phyloP scores from a whole-genome alignment of 2,797 vertebrate genomes.

The Pipistrellus pipistrellus region DNA sequence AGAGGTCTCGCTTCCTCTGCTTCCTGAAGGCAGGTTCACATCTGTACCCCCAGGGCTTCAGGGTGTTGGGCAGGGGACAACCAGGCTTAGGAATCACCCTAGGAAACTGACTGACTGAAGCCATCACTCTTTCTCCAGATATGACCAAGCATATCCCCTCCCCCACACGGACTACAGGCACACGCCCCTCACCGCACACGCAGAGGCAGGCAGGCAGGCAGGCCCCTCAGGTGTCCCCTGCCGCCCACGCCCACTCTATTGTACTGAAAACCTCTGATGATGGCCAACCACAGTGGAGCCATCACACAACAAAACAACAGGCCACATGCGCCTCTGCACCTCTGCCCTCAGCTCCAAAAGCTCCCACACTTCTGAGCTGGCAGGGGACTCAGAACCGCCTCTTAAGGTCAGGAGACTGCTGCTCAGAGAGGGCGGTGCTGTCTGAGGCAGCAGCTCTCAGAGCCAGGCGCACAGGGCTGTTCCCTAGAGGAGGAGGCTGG shows the following conservation, averaged over 20 bases:
- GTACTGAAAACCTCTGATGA: neutral
- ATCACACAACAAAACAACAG: too few relatives aligned
- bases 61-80: neutral
- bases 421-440: neutral
- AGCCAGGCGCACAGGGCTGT: too few relatives aligned
- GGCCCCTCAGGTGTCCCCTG: neutral
- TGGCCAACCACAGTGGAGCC: neutral
- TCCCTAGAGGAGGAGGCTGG: neutral
- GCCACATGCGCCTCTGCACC: rapidly evolving
- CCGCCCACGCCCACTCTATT: neutral
- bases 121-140: neutral
- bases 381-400: neutral
- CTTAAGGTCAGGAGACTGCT: neutral
- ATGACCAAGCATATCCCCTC: neutral
- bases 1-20: neutral
- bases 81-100: neutral
- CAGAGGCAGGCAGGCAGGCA: neutral
- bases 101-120: neutral
- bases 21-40: neutral
- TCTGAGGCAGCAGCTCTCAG: neutral
- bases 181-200: neutral
- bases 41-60: neutral
- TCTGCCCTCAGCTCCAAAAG: neutral
- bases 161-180: neutral
- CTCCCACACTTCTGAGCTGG: too few relatives aligned